Evolutionary conservation across 2,888 invertebrate species (phyloP), one percentile per base, ranked within the genome.

Genomic region (Platycheirus albimanus): DNA sequence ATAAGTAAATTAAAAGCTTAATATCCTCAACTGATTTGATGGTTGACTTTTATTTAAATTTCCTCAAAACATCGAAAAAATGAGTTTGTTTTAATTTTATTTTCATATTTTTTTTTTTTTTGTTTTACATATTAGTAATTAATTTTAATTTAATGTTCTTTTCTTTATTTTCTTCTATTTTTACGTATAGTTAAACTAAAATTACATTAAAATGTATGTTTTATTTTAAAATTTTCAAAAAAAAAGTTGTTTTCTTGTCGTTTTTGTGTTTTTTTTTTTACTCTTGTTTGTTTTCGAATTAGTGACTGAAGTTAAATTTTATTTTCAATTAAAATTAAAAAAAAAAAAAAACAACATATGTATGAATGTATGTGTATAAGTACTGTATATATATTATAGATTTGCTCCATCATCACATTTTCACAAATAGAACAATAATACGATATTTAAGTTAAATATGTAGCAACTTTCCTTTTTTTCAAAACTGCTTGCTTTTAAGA

Each of bases 81-180:
- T 74, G 58, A 76, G 78, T 81, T 85, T 70, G 47, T 78, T 79
- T 75, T 80, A 76, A 52, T 47, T 52, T 67, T 76, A 47, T 56
- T 38, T 54, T n/a, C n/a, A n/a, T n/a, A n/a, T n/a, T n/a, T 56
- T 64, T 67, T 61, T 52, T 6, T 64, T 11, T 54, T 77, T 72
- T 78, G 47, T 66, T 85, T 75, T 80, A 85, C 76, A 85, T 67
- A 63, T 81, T 84, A 77, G 84, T 83, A 85, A 79, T 81, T 80
- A 75, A 75, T 67, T 80, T 75, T 66, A 76, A 64, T 66, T 76
- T 58, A 64, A 43, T 64, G 41, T 61, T 58, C n/a, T 28, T 58
- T 70, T 78, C 41, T 77, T 38, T 47, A 33, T 45, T 71, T 54
- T 28, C 17, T 58, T 61, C 51, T 51, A 67, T 74, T 20, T 64